Evolutionary conservation across 2,113 vertebrate genomes (phyloP), one percentile per base, ranked within the genome.

Genomic region (Nipponia nippon): DNA sequence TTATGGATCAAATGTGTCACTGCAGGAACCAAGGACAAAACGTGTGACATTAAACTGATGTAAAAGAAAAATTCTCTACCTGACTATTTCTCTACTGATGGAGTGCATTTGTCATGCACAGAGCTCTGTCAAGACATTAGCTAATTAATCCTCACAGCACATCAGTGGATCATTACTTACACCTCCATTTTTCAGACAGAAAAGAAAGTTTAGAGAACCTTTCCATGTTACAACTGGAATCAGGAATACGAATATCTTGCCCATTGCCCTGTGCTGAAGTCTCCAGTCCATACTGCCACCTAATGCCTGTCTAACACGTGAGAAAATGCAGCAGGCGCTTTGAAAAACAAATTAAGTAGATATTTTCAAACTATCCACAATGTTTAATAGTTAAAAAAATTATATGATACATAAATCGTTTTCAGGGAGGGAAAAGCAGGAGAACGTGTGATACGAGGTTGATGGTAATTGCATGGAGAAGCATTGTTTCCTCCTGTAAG

Each of bases 1-100:
- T 95, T 96, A 95, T 83, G 87, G 93, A 96, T 94, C 87, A 95
- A 85, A 91, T 70, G 62, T 97, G 93, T 83, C 95, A 93, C 49
- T 91, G 73, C 66, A 87, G 78, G 77, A 95, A 84, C 76, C 66
- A 95, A 97, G 91, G 84, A 85, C 94, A 88, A 69, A 91, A 91
- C 56, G 70, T 72, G 25, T 90, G 89, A 80, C 75, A 83, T 89
- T 80, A 94, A 96, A 90, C 25, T 73, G 62, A 66, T 93, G 81
- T 70, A 23, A 94, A 94, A 93, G 87, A 80, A 93, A 77, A 92
- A 73, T 36, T 72, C 29, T 89, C 83, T 87, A 27, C 58, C 83
- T 76, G 47, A 90, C 56, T 83, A 32, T 76, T 92, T 93, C 73
- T 91, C 69, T 91, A 56, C 53, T 91, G 62, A 17, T 0, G 0